Evolutionary conservation across 64 coral and sea anemone genomes (phyloP), one percentile per base, ranked within the genome.

Genomic region (Montipora capricornis): DNA sequence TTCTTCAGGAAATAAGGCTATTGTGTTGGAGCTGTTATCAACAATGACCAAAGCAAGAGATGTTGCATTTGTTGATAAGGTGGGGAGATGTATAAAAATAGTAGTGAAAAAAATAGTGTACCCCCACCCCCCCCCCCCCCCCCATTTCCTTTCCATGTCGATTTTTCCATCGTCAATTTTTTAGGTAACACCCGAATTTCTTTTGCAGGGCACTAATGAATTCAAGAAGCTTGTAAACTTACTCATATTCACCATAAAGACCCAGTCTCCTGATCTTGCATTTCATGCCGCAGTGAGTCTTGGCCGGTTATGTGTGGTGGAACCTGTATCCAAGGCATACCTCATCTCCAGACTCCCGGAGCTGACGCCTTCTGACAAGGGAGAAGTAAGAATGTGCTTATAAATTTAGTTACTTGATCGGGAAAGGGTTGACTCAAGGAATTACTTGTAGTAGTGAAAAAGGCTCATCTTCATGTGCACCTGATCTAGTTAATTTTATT

Each of bases 51-150:
- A 96, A 91, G 98, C 95, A 16, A 94, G 89, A 49, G 91, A 99
- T 74, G 94, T 99, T 70, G 95, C 98, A 20, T 99, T 99, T 88
- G 92, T 99, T 44, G 95, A 99, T 76, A 91, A 96, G 89, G 98
- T 99, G 83, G 8, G 62, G 74, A 44, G 11, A 6, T 57, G 53
- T 57, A 57, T 6, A 8, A 57, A 57, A 8, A 6, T 57, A 3
- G 2, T 0, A 26, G 26, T 26, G 26, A 26, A 26, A 26, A 26
- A 26, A 26, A 26, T 26, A 26, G 26, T 26, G 26, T 26, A 26
- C 26, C 26, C 26, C 1, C 26, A 0, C 26, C 26, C 1, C 26
- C 26, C 26, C 26, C 26, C 26, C 0, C 26, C 26, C 26, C 26
- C 26, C 26, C 26, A 0, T 26, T 26, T 26, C 26, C 26, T 26